Percentiles rank a stretch among this genome's conserved stretches.
Conservation (phyloP, 2,113 vertebrate species). For the Choloepus hoffmanni region DNA sequence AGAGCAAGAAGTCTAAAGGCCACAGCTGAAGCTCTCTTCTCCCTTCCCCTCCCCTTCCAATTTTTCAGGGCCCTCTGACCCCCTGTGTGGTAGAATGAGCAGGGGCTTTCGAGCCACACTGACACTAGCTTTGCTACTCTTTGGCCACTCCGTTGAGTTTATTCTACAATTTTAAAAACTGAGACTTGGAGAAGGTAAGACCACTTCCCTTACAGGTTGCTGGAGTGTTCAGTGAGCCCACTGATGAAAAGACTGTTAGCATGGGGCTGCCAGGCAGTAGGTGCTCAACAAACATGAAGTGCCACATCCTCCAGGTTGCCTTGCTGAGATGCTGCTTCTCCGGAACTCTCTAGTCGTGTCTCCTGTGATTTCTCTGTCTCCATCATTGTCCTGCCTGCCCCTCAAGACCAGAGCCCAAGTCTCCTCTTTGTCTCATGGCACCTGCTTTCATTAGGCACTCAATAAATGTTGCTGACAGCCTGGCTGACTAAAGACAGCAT, state of each 20-base stretch:
- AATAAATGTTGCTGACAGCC: conserved; percentile 71
- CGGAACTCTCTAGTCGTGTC: neutral
- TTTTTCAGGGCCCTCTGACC: neutral
- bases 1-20: neutral
- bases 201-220: neutral
- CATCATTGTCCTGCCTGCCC: neutral
- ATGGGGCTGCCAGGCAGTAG: rapidly evolving
- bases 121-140: neutral
- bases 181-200: neutral
- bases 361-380: neutral
- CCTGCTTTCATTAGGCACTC: conserved; percentile 60
- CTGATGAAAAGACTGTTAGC: neutral
- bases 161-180: neutral
- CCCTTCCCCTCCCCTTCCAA: no score
- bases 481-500: conserved; percentile 65
- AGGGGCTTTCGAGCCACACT: no score
- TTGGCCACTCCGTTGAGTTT: neutral
- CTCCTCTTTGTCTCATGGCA: conserved; percentile 8
- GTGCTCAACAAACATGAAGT: neutral
- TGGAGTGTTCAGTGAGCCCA: neutral
- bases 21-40: neutral
- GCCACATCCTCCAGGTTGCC: neutral
- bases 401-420: neutral
- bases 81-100: rapidly evolving
- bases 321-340: neutral